These are phyloP conservation scores for Drosophila fungiperda DNA, from an alignment of 2,888 invertebrate genomes.

Conservation along the genomic window DNA sequence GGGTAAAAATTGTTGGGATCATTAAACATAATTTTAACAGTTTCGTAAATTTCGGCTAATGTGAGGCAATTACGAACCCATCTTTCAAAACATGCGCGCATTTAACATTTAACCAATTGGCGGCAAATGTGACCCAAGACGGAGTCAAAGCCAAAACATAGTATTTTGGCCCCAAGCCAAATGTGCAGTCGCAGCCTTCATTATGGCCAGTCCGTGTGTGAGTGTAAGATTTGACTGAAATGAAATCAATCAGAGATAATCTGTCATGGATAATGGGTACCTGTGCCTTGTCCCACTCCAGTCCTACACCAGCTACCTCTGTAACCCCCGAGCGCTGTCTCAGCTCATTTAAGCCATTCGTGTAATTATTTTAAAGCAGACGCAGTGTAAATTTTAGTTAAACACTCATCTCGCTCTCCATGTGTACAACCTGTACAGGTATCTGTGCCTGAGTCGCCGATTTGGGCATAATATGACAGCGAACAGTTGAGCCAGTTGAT, in stretches of 20 bases:
- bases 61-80: slow-evolving; percentile 74
- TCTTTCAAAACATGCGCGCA: slow-evolving; percentile 62
- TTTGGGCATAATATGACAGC: slow-evolving; percentile 83
- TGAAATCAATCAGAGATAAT: slow-evolving; percentile 82
- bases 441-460: slow-evolving; percentile 59
- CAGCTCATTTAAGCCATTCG: slow-evolving; percentile 76
- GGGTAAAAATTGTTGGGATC: slow-evolving; percentile 53
- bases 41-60: slow-evolving; percentile 76
- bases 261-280: slow-evolving; percentile 77
- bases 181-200: slow-evolving; percentile 64
- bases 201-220: slow-evolving; percentile 45
- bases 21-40: slow-evolving; percentile 77
- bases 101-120: slow-evolving; percentile 77
- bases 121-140: slow-evolving; percentile 59
- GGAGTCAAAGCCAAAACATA: slow-evolving; percentile 31
- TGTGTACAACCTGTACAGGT: slow-evolving; percentile 9
- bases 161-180: slow-evolving; percentile 70
- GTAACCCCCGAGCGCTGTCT: slow-evolving; percentile 19
- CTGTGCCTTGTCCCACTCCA: slow-evolving; percentile 59
- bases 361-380: slow-evolving; percentile 82
- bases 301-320: slow-evolving; percentile 11
- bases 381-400: slow-evolving; percentile 80
- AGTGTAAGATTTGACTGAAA: slow-evolving; percentile 55
- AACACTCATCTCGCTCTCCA: slow-evolving; percentile 64
- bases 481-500: slow-evolving; percentile 79